Conservation (phyloP, 2,888 invertebrate species). For the Siphlonurus alternatus region DNA sequence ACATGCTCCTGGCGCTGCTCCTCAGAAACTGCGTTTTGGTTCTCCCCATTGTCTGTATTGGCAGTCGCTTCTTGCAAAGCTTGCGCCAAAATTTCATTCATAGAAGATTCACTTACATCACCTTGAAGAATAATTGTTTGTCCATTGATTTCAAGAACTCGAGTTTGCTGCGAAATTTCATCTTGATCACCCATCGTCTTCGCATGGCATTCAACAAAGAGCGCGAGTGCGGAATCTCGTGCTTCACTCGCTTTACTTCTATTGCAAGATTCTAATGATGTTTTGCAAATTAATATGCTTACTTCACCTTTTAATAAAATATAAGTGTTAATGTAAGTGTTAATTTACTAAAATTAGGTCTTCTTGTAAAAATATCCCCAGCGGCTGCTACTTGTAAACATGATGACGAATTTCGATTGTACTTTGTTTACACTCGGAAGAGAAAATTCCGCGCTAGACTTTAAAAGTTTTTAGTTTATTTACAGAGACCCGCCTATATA, state of each 20-base stretch:
- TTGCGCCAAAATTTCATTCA: slow-evolving; percentile 14
- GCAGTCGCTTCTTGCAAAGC: slow-evolving; percentile 13
- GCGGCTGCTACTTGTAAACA: neutral
- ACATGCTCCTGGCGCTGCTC: neutral
- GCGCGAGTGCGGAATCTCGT: slow-evolving; percentile 3
- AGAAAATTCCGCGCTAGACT: too few relatives aligned
- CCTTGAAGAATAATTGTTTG: slow-evolving; percentile 14
- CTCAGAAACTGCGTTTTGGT: neutral
- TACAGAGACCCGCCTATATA: too few relatives aligned
- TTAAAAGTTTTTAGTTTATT: too few relatives aligned
- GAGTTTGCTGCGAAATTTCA: slow-evolving; percentile 13
- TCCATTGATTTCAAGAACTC: slow-evolving; percentile 14
- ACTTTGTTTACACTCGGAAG: too few relatives aligned
- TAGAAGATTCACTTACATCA: slow-evolving; percentile 11
- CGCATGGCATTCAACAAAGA: slow-evolving; percentile 7
- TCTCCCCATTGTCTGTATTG: slow-evolving; percentile 8
- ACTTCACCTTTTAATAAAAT: neutral
- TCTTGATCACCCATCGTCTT: slow-evolving; percentile 14
- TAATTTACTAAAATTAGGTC: neutral
- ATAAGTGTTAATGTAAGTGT: neutral
- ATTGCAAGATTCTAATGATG: neutral
- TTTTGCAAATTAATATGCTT: neutral
- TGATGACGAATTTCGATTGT: neutral
- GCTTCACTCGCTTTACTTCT: neutral
- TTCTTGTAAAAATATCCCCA: neutral